phyloP scores from a whole-genome alignment of 2,113 vertebrate genomes.

The Pristiophorus japonicus region DNA sequence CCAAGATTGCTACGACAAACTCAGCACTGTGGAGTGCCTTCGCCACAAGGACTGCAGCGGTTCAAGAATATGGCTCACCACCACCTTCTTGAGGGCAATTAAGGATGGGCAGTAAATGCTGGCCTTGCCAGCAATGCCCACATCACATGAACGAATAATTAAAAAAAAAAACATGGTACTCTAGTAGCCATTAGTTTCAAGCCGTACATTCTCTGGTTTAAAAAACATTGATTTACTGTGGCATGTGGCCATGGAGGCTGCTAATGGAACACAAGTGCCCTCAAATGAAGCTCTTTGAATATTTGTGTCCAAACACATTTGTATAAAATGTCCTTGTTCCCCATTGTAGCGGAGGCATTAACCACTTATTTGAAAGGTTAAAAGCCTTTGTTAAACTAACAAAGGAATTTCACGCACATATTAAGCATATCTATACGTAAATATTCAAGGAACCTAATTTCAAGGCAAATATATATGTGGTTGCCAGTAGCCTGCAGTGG shows the following conservation, averaged over 20 bases:
- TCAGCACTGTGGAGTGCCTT: too few species aligned
- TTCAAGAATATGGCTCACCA: too few species aligned
- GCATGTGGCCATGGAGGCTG: not conserved
- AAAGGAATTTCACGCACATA: not conserved
- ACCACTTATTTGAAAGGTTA: not conserved
- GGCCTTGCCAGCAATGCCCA: too few species aligned
- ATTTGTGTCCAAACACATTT: not conserved
- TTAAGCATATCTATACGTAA: not conserved
- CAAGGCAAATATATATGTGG: not conserved
- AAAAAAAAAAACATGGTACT: not conserved
- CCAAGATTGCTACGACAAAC: too few species aligned
- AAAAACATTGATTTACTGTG: not conserved
- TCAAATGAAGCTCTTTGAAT: not conserved
- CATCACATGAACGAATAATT: too few species aligned
- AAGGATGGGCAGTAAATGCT: too few species aligned
- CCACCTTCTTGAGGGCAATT: too few species aligned
- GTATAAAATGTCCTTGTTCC: not conserved
- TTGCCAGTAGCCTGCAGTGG: not conserved
- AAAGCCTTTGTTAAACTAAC: not conserved
- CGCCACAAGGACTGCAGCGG: too few species aligned
- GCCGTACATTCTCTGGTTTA: not conserved
- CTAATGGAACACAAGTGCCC: not conserved
- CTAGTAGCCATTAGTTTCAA: not conserved
- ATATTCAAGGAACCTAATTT: not conserved
- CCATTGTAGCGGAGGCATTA: not conserved